Evolutionary conservation across 2,797 vertebrate species (phyloP).

Genomic region (Gymnodraco acuticeps): DNA sequence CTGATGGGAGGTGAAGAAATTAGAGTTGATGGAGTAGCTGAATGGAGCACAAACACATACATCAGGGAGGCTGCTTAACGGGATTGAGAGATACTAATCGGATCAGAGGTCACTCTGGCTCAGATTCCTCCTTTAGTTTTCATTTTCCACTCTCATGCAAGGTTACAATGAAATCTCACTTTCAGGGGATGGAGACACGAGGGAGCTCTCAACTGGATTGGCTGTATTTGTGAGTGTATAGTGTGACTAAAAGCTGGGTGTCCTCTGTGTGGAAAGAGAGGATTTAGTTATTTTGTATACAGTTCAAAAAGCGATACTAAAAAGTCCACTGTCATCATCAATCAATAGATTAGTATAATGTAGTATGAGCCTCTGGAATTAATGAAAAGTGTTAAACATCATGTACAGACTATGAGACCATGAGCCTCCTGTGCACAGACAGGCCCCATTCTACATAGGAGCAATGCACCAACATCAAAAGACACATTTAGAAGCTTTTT

Average conservation of each 20-base stretch:
- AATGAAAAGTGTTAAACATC: too few relatives aligned
- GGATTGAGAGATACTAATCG: conserved; percentile 80
- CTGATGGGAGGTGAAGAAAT: conserved; percentile 63
- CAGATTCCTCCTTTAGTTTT: conserved; percentile 68
- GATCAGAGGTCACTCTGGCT: conserved; percentile 76
- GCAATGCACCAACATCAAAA: too few relatives aligned
- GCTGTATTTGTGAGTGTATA: conserved; percentile 62
- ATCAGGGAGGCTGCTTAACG: conserved; percentile 70
- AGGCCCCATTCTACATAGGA: too few relatives aligned
- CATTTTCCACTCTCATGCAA: conserved; percentile 31
- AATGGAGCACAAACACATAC: conserved; percentile 62
- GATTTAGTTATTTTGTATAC: conserved; percentile 21
- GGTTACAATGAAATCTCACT: conserved; percentile 58
- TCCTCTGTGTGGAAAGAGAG: conserved; percentile 51
- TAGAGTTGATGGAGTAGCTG: conserved; percentile 54
- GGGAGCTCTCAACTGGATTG: conserved; percentile 60
- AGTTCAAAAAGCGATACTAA: neutral
- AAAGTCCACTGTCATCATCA: conserved; percentile 12
- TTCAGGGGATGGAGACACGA: conserved; percentile 41
- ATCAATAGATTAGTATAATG: conserved; percentile 10
- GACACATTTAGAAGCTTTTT: too few relatives aligned
- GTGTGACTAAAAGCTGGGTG: conserved; percentile 49
- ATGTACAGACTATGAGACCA: too few relatives aligned
- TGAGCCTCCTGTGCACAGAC: too few relatives aligned
- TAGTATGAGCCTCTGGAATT: neutral